A percentile compares a stretch with the other conserved stretches of the same genome.
Evolutionary conservation across 2,888 invertebrate species (phyloP).

Genomic region (Aradus depressus): DNA sequence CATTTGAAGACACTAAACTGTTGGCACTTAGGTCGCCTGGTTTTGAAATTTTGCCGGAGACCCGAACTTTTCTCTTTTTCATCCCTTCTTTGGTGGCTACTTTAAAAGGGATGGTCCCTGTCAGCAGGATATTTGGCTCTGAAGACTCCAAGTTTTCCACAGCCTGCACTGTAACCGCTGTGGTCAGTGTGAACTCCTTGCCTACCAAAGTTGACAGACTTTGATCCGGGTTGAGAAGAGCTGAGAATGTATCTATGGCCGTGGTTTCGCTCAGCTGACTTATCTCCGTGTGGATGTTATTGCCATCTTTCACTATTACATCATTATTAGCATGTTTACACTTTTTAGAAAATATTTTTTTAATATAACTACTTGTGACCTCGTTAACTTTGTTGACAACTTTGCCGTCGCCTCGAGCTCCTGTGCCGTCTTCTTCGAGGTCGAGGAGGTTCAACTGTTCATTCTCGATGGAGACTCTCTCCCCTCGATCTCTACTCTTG

Average conservation of each 20-base stretch:
- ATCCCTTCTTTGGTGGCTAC: not conserved
- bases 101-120: not conserved
- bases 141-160: constrained; percentile 1
- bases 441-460: too few relatives aligned
- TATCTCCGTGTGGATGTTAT: not conserved
- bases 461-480: too few relatives aligned
- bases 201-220: not conserved
- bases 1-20: too few relatives aligned
- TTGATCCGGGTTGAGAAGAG: not conserved
- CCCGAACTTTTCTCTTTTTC: not conserved
- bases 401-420: too few relatives aligned
- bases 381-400: too few relatives aligned
- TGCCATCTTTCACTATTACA: too few relatives aligned
- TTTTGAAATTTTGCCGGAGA: constrained; percentile 1
- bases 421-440: too few relatives aligned
- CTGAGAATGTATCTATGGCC: not conserved
- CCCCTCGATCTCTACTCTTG: too few relatives aligned
- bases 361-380: too few relatives aligned
- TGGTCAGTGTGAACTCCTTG: not conserved
- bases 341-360: too few relatives aligned
- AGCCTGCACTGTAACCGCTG: not conserved
- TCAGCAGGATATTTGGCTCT: constrained; percentile 1
- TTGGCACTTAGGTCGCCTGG: too few relatives aligned
- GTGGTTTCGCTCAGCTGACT: not conserved
- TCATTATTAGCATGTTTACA: too few relatives aligned